Evolutionary conservation across 2,888 invertebrate species (phyloP), one percentile per base, ranked within the genome.

Genomic region (Mystacides longicornis): DNA sequence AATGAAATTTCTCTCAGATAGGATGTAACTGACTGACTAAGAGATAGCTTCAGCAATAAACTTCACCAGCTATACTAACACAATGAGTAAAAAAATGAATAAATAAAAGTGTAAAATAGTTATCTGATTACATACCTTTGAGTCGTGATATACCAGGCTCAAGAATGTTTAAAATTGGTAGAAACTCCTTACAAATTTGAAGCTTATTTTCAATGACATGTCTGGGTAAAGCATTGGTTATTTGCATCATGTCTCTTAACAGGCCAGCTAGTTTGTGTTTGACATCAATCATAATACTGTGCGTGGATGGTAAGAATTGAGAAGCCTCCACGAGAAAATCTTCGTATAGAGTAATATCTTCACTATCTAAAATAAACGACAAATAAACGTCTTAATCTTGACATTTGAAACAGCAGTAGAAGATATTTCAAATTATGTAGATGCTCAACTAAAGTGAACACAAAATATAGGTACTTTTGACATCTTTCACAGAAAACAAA

Each of bases 131-230:
- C 27, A 27, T 65, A 83, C 86, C 86, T 78, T 81, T 81, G 0
- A 82, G 74, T 64, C 86, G 74, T 4, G 85, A 85, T 63, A 87
- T 80, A 52, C 86, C 87, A 0, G 89, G 89, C 58, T 85, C 85
- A 2, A 89, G 68, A 23, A 78, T 77, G 58, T 83, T 80, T 1
- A 89, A 67, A 0, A 89, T 78, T 1, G 77, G 68, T 23, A 88
- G 66, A 45, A 90, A 68, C 62, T 87, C 83, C 49, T 76, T 71
- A 62, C 88, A 89, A 2, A 87, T 67, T 42, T 81, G 73, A 37
- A 86, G 73, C 71, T 88, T 87, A 50, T 83, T 76, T 42, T 74
- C 70, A 63, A 89, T 75, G 22, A 81, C 67, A 60, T 78, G 77
- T 62, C 75, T 79, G 3, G 75, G 74, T 0, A 80, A 79, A 2